Percentiles rank a stretch among this genome's conserved stretches.
These are phyloP conservation scores for Gallinago nigripennis DNA, from an alignment of 2,797 vertebrate species.

Conservation along the genomic window DNA sequence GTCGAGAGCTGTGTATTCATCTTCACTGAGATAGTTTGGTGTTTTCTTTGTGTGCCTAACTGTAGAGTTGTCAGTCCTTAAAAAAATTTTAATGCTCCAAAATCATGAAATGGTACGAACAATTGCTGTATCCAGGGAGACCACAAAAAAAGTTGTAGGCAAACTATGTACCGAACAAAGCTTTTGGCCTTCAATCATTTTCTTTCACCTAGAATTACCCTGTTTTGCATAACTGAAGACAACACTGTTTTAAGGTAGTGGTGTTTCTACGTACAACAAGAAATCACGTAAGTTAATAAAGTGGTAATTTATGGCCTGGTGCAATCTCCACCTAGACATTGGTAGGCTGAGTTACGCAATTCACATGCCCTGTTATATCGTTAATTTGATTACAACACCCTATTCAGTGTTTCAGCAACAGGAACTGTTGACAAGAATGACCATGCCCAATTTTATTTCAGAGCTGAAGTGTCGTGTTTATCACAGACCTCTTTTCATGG, in stretches of 20 bases:
- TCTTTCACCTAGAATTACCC: background rate
- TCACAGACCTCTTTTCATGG: background rate
- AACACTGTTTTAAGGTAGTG: background rate
- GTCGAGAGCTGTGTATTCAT: background rate
- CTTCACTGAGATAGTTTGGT: background rate
- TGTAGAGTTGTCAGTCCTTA: background rate
- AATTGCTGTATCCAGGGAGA: background rate
- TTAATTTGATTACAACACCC: slow-evolving; percentile 15
- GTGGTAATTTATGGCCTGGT: background rate
- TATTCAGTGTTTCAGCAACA: background rate
- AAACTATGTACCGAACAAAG: background rate
- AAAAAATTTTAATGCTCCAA: background rate
- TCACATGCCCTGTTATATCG: background rate
- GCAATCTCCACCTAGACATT: background rate
- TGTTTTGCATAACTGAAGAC: background rate
- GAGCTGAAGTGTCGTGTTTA: background rate
- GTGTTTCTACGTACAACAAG: background rate
- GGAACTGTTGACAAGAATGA: slow-evolving; percentile 19
- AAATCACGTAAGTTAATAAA: slow-evolving; percentile 8
- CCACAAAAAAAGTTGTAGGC: background rate
- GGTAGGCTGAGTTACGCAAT: slow-evolving; percentile 2
- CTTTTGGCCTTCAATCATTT: background rate
- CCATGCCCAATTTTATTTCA: slow-evolving; percentile 15
- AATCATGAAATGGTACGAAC: background rate
- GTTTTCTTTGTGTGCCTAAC: background rate